phyloP scores from a whole-genome alignment of 1,140 invertebrate species.

The Hetaerina americana region DNA sequence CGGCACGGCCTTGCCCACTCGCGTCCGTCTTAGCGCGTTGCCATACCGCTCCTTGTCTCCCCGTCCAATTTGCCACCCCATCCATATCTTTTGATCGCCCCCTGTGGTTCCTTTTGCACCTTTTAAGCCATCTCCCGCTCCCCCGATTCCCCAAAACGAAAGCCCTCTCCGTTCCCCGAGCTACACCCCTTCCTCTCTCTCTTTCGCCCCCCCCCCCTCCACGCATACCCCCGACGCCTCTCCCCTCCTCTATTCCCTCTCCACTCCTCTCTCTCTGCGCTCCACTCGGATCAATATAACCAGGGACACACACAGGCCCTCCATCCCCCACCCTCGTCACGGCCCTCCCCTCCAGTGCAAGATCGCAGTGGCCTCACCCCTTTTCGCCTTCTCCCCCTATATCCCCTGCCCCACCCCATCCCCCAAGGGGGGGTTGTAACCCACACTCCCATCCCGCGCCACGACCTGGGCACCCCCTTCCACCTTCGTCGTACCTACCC shows the following conservation, averaged over 20 bases:
- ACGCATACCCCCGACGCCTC: neutral
- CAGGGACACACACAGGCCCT: neutral
- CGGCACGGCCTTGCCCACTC: neutral
- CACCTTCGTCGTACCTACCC: neutral
- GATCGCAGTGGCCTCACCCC: no score
- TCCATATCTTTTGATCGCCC: no score
- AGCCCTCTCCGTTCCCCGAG: neutral
- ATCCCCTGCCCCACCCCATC: slow-evolving; percentile 16
- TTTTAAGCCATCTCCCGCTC: no score
- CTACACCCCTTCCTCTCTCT: neutral
- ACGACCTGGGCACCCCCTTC: no score
- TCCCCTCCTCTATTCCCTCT: neutral
- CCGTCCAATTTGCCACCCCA: no score
- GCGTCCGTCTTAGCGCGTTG: neutral
- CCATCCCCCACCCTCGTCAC: no score
- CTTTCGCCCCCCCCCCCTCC: neutral
- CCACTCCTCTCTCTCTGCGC: neutral
- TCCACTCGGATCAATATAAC: neutral
- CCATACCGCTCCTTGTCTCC: no score
- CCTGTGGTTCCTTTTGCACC: no score
- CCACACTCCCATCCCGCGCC: slow-evolving; percentile 21
- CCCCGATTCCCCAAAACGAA: no score
- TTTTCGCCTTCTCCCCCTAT: no score
- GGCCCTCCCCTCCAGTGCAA: no score
- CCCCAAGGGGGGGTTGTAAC: slow-evolving; percentile 18